Conservation (phyloP, 2,888 invertebrate genomes). For the Cheiracanthium punctorium region DNA sequence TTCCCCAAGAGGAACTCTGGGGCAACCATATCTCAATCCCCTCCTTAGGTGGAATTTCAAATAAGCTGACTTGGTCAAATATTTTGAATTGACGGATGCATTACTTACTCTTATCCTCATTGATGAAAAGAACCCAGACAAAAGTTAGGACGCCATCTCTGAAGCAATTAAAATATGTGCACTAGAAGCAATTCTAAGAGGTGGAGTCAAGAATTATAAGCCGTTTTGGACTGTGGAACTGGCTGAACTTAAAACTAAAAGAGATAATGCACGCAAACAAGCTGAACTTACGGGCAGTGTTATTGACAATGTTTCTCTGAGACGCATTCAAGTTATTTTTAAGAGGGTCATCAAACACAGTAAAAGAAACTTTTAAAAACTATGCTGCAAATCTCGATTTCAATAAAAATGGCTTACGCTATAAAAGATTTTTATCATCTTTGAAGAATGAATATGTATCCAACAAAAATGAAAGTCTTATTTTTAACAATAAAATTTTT, state of each 20-base stretch:
- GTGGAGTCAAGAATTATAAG: neutral
- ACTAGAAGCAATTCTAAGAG: neutral
- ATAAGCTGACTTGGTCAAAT: constrained; percentile 16
- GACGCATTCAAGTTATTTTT: constrained; percentile 5
- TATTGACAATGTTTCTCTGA: neutral
- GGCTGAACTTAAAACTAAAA: constrained; percentile 15
- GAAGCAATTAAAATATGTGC: constrained; percentile 10
- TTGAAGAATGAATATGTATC: neutral
- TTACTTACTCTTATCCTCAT: neutral
- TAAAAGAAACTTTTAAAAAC: constrained; percentile 3
- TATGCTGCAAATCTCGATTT: constrained; percentile 15
- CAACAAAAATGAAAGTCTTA: neutral
- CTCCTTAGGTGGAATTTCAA: constrained; percentile 31
- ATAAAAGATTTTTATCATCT: neutral
- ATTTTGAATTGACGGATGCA: neutral
- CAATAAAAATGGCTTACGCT: neutral
- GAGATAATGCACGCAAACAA: constrained; percentile 13
- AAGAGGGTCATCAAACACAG: neutral
- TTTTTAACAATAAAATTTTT: neutral
- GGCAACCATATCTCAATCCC: neutral
- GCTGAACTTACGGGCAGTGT: constrained; percentile 2
- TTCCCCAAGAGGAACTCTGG: neutral
- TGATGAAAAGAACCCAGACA: neutral
- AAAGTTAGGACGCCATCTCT: constrained; percentile 11
- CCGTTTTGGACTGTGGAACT: constrained; percentile 26